A percentile compares a stretch with the other conserved stretches of the same genome.
Conservation (phyloP, 2,888 invertebrate genomes). For the Erynnis tages region DNA sequence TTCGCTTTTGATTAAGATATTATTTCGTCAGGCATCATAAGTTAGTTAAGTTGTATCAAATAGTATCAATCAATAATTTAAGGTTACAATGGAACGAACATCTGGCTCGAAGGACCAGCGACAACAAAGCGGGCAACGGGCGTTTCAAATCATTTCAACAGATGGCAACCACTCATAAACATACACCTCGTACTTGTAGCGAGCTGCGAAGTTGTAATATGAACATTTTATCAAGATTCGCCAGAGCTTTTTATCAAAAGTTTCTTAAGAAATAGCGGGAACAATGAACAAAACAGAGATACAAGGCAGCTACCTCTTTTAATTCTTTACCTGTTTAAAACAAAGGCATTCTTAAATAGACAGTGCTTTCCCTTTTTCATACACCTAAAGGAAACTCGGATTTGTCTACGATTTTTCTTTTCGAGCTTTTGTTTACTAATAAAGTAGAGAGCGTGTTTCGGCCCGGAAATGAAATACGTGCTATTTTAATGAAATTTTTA, state of each 20-base stretch:
- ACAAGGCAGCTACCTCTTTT: slow-evolving; percentile 27
- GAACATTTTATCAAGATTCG: slow-evolving; percentile 25
- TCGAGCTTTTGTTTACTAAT: slow-evolving; percentile 9
- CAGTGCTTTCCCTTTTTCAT: slow-evolving; percentile 26
- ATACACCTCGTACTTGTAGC: slow-evolving; percentile 8
- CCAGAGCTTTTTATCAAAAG: slow-evolving; percentile 23
- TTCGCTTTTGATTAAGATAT: neutral
- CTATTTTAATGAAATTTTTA: neutral
- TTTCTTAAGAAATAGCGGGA: slow-evolving; percentile 23
- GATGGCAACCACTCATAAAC: slow-evolving; percentile 23
- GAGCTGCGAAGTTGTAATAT: slow-evolving; percentile 11
- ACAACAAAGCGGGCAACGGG: slow-evolving; percentile 26
- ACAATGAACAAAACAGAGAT: slow-evolving; percentile 27
- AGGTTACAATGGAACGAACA: slow-evolving; percentile 18
- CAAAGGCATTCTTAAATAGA: slow-evolving; percentile 28
- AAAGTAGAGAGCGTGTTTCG: neutral
- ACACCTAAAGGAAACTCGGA: slow-evolving; percentile 20
- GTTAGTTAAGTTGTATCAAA: too few relatives aligned
- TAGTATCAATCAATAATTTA: slow-evolving; percentile 13
- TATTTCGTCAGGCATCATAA: neutral
- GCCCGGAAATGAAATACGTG: neutral
- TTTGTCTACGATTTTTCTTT: slow-evolving; percentile 26
- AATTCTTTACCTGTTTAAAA: slow-evolving; percentile 27
- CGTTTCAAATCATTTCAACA: slow-evolving; percentile 27
- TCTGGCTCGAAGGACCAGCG: slow-evolving; percentile 29